These are phyloP conservation scores for Adineta ricciae DNA, from an alignment of 2,888 invertebrate species.

Conservation along the genomic window DNA sequence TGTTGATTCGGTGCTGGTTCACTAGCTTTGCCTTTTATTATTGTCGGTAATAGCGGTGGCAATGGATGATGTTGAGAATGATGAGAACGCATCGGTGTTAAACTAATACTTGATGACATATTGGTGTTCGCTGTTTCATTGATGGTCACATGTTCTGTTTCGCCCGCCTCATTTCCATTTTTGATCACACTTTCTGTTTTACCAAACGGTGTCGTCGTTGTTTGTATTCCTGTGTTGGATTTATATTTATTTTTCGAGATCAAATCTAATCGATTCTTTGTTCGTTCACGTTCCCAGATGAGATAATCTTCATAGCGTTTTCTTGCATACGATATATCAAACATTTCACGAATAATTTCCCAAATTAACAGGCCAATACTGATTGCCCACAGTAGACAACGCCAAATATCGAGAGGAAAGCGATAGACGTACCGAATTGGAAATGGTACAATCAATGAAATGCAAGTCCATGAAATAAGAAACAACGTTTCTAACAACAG, in stretches of 20 bases:
- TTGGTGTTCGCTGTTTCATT: background rate
- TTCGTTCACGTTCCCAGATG: background rate
- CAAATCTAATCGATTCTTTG: constrained; percentile 5
- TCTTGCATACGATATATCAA: background rate
- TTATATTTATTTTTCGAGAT: background rate
- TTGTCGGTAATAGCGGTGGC: background rate
- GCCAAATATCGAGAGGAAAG: background rate
- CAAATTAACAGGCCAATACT: background rate
- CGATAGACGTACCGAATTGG: constrained; percentile 6
- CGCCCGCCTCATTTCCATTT: background rate
- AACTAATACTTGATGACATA: background rate
- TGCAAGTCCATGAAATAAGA: constrained; percentile 4
- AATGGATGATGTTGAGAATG: constrained; percentile 6
- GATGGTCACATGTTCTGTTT: background rate
- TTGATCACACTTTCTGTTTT: background rate
- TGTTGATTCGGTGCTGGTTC: background rate
- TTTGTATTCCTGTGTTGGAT: background rate
- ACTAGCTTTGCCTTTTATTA: background rate
- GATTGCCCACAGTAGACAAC: background rate
- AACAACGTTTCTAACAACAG: background rate
- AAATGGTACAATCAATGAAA: background rate
- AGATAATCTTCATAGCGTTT: constrained; percentile 20
- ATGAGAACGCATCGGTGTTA: background rate
- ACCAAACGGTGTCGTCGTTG: background rate
- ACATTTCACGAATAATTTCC: background rate